Base-by-base conservation (phyloP, 2,888 invertebrate species). In the Idaea biselata region DNA sequence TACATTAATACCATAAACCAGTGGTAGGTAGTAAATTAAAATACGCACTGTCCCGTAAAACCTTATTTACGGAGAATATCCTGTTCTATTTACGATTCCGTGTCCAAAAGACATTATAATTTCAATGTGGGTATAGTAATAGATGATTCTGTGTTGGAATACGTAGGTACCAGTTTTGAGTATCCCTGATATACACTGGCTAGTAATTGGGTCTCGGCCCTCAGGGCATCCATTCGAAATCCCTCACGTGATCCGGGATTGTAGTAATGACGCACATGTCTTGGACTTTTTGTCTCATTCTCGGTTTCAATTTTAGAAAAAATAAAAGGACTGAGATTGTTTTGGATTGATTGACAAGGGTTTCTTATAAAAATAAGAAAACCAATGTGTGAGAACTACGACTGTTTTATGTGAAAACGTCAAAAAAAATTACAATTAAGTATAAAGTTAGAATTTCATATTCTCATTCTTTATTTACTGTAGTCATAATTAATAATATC, bases 181-280 rank as follows among this genome's bases (percentile, higher is more conserved):
- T 73, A 72, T 71, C 71, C 74, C 80, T 82, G 85, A 83, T 83
- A 86, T 73, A 76, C 25, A 44, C 71, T 75, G 78, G 63, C 73
- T 74, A 78, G 82, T 86, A 88, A 88, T 88, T 86, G 86, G 80
- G 76, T 72, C 72, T 78, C 44, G 44, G 44, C 86, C 83, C 83
- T 78, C 78, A 75, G 84, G 85, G 83, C 78, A 78, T 81, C 80
- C 83, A 80, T 85, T 80, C 78, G 80, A 80, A 80, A 82, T 81
- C 82, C 83, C 82, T 79, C 82, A 84, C 82, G 76, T 79, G 77
- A 78, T 76, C 75, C 78, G 73, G 78, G 83, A 83, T 86, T 82
- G 83, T 82, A 81, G 81, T 87, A 89, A 89, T 87, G 88, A 85
- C 82, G 77, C 80, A 84, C 83, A 83, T 83, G 80, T 79, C 82